These are phyloP conservation scores for Cephus pygmeus DNA, from an alignment of 2,888 invertebrate species.

Conservation along the genomic window DNA sequence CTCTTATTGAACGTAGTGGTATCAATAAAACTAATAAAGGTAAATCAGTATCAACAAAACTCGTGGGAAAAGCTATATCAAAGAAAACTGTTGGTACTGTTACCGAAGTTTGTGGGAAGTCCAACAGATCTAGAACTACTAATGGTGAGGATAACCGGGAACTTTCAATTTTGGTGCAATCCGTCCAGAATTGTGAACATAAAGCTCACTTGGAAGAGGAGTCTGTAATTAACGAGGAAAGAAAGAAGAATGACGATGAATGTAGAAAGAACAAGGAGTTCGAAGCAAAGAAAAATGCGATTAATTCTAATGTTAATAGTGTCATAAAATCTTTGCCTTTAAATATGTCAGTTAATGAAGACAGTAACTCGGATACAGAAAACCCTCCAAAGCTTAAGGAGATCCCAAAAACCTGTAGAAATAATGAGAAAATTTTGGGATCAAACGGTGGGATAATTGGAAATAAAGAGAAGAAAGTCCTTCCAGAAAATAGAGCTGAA, in stretches of 20 bases:
- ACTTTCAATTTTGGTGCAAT: not conserved
- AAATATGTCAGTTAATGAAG: conserved; percentile 11
- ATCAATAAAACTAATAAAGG: conserved; percentile 44
- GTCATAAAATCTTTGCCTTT: not conserved
- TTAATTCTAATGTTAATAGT: conserved; percentile 43
- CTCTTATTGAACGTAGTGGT: conserved; percentile 36
- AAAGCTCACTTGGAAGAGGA: not conserved
- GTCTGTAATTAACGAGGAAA: conserved; percentile 7
- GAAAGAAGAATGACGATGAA: conserved; percentile 19
- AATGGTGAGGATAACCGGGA: not conserved
- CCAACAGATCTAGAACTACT: not conserved
- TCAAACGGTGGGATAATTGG: conserved; percentile 17
- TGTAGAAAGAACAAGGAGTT: conserved; percentile 38
- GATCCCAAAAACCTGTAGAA: conserved; percentile 6
- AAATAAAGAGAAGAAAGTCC: conserved; percentile 17
- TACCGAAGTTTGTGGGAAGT: not conserved
- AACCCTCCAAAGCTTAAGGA: not conserved
- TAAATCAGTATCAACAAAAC: conserved; percentile 41
- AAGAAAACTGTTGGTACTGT: conserved; percentile 36
- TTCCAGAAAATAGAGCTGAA: conserved; percentile 28
- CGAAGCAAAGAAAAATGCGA: conserved; percentile 48
- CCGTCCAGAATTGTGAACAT: not conserved
- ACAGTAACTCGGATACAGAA: conserved; percentile 7
- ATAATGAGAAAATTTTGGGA: conserved; percentile 5
- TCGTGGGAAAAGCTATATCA: conserved; percentile 34